A percentile compares a stretch with the other conserved stretches of the same genome.
Conservation (phyloP, 2,797 vertebrate species). For the Phrynocephalus guinanensis region DNA sequence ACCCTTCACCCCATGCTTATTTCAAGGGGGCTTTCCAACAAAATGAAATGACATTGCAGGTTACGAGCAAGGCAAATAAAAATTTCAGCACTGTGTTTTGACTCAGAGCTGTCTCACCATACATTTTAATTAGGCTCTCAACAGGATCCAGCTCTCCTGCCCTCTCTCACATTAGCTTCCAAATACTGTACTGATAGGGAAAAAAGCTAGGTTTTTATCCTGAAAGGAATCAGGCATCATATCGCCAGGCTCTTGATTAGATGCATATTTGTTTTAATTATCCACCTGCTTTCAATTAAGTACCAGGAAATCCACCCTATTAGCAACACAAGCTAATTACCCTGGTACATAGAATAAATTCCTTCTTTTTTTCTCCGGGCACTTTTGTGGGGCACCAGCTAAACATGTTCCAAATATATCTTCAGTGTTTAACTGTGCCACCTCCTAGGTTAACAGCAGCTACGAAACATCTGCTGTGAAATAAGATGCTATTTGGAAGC, state of each 20-base stretch:
- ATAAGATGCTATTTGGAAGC: background rate
- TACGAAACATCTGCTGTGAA: slow-evolving; percentile 1
- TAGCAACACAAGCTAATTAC: slow-evolving; percentile 68
- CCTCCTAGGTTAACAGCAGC: slow-evolving; percentile 6
- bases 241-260: slow-evolving; percentile 68
- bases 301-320: slow-evolving; percentile 65
- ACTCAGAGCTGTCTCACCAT: background rate
- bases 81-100: background rate
- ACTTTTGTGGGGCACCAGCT: slow-evolving; percentile 48
- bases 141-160: background rate
- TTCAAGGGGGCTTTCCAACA: background rate
- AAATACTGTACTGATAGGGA: slow-evolving; percentile 32
- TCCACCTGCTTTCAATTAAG: slow-evolving; percentile 74
- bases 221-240: slow-evolving; percentile 50
- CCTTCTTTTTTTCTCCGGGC: slow-evolving; percentile 29
- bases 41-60: slow-evolving; percentile 14
- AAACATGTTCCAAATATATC: slow-evolving; percentile 10
- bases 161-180: background rate
- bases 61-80: background rate
- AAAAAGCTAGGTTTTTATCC: slow-evolving; percentile 44
- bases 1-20: background rate
- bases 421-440: slow-evolving; percentile 27
- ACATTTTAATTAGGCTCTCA: slow-evolving; percentile 1
- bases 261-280: slow-evolving; percentile 71
- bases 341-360: slow-evolving; percentile 46